These are phyloP conservation scores for Todiramphus saurophagus DNA, from an alignment of 2,113 vertebrate genomes.

Conservation along the genomic window DNA sequence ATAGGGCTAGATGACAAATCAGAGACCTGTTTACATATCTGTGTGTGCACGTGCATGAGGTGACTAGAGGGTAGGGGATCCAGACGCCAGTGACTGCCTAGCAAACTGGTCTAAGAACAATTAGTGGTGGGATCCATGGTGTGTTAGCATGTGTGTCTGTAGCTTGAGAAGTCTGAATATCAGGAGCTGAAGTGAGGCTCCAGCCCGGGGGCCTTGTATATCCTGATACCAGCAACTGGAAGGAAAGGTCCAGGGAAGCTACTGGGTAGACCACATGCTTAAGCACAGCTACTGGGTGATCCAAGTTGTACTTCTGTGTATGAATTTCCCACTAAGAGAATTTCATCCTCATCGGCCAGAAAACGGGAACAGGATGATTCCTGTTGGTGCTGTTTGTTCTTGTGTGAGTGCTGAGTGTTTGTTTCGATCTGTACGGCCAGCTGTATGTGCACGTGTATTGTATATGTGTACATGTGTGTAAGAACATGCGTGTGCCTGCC, in stretches of 20 bases:
- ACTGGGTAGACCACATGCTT: background rate
- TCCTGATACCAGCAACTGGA: background rate
- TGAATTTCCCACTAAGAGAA: background rate
- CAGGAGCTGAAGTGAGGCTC: background rate
- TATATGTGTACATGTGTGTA: background rate
- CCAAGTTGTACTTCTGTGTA: background rate
- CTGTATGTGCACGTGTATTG: background rate
- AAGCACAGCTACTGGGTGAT: background rate
- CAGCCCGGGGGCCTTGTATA: background rate
- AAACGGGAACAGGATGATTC: background rate
- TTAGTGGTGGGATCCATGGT: background rate
- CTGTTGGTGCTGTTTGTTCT: background rate
- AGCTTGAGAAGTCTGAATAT: background rate
- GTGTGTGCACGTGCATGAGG: background rate
- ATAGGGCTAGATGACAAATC: no score
- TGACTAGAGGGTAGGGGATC: background rate
- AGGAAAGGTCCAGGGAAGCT: background rate
- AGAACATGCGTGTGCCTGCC: background rate
- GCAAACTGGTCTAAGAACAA: background rate
- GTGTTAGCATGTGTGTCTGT: rapidly evolving
- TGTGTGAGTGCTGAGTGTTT: background rate
- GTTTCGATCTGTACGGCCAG: background rate
- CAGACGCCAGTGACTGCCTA: no score
- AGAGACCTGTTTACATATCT: background rate
- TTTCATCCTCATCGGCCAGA: background rate